A percentile compares a stretch with the other conserved stretches of the same genome.
Conservation (phyloP, 30 jellyfish, hydroid and myxozoan species). For the Phacellophora camtschatica region DNA sequence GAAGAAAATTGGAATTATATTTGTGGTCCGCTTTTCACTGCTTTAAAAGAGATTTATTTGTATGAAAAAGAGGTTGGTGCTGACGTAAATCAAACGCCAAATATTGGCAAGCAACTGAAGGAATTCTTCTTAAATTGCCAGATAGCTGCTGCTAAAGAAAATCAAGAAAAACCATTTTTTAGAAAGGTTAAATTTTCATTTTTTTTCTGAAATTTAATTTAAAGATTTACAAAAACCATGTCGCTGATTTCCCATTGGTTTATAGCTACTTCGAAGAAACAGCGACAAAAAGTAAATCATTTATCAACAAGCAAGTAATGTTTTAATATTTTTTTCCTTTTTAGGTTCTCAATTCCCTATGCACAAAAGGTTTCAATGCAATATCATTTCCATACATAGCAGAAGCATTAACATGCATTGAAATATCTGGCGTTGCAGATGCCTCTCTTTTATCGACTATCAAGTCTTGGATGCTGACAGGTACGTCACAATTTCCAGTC, state of each 20-base stretch:
- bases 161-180: conserved; percentile 21
- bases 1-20: conserved; percentile 29
- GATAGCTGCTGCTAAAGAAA: neutral
- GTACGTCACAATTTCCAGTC: conserved; percentile 38
- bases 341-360: conserved; percentile 28
- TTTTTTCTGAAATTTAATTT: too few species aligned
- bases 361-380: conserved; percentile 29
- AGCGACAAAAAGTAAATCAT: too few species aligned
- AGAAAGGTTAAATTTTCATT: conserved; percentile 12
- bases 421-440: conserved; percentile 37
- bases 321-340: neutral
- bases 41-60: conserved; percentile 28
- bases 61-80: conserved; percentile 29
- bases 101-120: conserved; percentile 3
- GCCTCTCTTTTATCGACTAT: neutral
- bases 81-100: neutral
- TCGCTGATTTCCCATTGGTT: too few species aligned
- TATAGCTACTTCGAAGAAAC: too few species aligned
- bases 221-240: too few species aligned
- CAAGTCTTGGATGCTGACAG: conserved; percentile 35
- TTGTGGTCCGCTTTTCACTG: conserved; percentile 35
- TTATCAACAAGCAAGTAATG: too few species aligned
- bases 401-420: conserved; percentile 13
- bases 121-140: conserved; percentile 26
- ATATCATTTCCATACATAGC: conserved; percentile 43